These are phyloP conservation scores for Seriola quinqueradiata DNA, from an alignment of 2,113 vertebrate genomes.

Conservation along the genomic window DNA sequence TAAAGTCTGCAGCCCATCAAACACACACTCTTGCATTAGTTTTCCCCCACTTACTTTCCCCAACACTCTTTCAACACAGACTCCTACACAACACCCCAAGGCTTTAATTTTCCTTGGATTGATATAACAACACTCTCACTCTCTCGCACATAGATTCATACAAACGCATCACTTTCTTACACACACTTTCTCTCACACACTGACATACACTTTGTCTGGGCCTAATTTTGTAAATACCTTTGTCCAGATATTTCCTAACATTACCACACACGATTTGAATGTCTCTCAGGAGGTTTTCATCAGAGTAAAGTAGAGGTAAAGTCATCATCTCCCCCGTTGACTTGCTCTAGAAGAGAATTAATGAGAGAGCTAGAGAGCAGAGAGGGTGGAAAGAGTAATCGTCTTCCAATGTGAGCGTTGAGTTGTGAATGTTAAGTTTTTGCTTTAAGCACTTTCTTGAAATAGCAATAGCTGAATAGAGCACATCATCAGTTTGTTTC, in stretches of 20 bases:
- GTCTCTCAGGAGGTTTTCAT: background rate
- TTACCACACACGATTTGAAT: background rate
- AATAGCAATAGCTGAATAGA: background rate
- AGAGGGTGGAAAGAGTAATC: background rate
- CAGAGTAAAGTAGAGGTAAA: background rate
- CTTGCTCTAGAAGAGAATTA: background rate
- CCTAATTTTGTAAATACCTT: background rate
- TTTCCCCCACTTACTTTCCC: background rate
- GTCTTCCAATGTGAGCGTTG: background rate
- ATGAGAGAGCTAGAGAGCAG: background rate
- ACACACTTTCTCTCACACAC: background rate
- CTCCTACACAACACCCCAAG: constrained; percentile 11
- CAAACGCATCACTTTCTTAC: background rate
- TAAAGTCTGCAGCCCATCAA: constrained; percentile 52
- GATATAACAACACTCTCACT: background rate
- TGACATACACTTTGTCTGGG: background rate
- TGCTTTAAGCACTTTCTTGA: background rate
- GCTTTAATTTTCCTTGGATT: background rate
- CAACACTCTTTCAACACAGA: background rate
- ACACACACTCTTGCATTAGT: constrained; percentile 1
- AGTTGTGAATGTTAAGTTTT: too few relatives aligned
- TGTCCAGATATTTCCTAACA: constrained; percentile 4
- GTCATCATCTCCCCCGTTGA: constrained; percentile 2
- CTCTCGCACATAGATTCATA: background rate
- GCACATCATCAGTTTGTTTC: background rate